A percentile compares a stretch with the other conserved stretches of the same genome.
These are phyloP conservation scores for Notiomystis cincta DNA, from an alignment of 2,113 vertebrate genomes.

Conservation along the genomic window DNA sequence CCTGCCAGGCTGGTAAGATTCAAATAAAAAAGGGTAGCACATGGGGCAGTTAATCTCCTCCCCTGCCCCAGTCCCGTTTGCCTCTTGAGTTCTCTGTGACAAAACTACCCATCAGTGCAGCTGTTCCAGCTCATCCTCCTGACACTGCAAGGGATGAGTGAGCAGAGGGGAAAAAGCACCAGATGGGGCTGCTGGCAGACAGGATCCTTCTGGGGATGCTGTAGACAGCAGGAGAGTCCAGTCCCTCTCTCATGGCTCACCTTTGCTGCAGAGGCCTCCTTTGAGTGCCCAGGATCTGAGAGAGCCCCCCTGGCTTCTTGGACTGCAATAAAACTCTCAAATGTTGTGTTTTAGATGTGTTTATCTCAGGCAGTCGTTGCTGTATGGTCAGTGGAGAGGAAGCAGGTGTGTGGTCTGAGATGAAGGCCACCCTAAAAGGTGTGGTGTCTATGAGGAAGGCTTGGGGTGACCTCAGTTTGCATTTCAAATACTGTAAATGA, in stretches of 20 bases:
- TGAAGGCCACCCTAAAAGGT: background rate
- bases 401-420: background rate
- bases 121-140: background rate
- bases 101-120: background rate
- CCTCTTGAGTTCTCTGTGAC: background rate
- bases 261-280: background rate
- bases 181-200: background rate
- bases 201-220: background rate
- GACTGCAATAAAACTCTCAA: background rate
- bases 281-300: background rate
- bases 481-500: background rate
- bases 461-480: background rate
- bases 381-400: background rate
- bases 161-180: background rate
- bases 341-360: rapidly evolving
- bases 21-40: background rate
- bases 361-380: background rate
- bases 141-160: background rate
- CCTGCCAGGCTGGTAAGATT: background rate
- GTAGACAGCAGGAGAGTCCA: background rate
- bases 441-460: background rate
- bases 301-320: background rate
- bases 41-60: background rate
- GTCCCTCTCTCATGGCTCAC: rapidly evolving
- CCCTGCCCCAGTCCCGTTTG: background rate